A percentile compares a stretch with the other conserved stretches of the same genome.
phyloP scores from a whole-genome alignment of 2,113 vertebrate genomes.

The Calidris pugnax region DNA sequence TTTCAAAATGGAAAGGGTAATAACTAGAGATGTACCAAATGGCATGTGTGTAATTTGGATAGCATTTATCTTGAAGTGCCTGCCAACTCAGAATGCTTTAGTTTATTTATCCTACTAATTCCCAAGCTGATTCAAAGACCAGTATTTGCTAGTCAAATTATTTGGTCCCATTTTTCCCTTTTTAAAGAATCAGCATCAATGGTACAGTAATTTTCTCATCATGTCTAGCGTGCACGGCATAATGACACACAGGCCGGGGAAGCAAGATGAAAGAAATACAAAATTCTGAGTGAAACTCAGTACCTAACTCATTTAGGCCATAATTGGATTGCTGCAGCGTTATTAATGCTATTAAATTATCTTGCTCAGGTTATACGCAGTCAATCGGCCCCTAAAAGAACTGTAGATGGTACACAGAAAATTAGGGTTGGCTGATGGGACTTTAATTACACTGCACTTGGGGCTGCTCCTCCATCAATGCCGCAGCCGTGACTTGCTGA shows the following conservation, averaged over 20 bases:
- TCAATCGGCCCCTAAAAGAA: neutral
- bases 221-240: neutral
- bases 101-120: constrained; percentile 15
- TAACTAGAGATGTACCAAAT: neutral
- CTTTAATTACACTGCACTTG: neutral
- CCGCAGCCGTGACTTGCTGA: neutral
- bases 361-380: neutral
- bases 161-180: neutral
- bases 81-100: constrained; percentile 1
- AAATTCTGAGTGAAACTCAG: neutral
- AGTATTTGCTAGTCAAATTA: neutral
- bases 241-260: neutral
- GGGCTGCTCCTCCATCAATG: neutral
- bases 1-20: neutral
- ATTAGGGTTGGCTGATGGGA: neutral
- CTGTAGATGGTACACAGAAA: neutral
- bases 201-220: neutral
- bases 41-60: neutral
- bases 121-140: neutral
- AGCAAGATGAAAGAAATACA: neutral
- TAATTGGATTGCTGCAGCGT: neutral
- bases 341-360: constrained; percentile 2
- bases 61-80: neutral
- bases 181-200: neutral
- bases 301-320: neutral